A percentile compares a stretch with the other conserved stretches of the same genome.
Evolutionary conservation across 1,140 invertebrate species (phyloP).

Genomic region (Sitophilus oryzae): DNA sequence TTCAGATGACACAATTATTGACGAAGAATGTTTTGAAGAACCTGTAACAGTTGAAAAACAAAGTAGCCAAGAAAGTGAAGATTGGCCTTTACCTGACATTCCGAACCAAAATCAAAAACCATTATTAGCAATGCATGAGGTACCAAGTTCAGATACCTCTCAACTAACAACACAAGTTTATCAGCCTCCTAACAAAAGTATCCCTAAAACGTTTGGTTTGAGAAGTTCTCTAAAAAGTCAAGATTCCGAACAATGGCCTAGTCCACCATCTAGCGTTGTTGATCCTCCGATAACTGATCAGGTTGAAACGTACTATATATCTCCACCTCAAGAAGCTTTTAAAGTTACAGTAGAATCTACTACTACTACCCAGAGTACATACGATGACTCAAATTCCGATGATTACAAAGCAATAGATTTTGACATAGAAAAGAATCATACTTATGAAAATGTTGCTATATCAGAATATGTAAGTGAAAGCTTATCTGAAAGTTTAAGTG

Average conservation of each 20-base stretch:
- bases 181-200: slow-evolving; percentile 38
- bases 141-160: slow-evolving; percentile 41
- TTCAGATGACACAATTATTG: slow-evolving; percentile 45
- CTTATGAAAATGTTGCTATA: slow-evolving; percentile 40
- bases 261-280: slow-evolving; percentile 64
- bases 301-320: slow-evolving; percentile 79
- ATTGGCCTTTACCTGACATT: slow-evolving; percentile 63
- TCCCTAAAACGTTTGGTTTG: slow-evolving; percentile 42
- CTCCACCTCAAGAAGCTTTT: slow-evolving; percentile 58
- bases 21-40: slow-evolving; percentile 41
- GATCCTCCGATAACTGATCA: slow-evolving; percentile 62
- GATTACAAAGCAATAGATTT: slow-evolving; percentile 53
- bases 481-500: slow-evolving; percentile 40
- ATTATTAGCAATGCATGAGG: slow-evolving; percentile 40
- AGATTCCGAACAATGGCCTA: slow-evolving; percentile 70
- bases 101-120: slow-evolving; percentile 41
- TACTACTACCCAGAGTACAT: slow-evolving; percentile 37
- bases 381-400: slow-evolving; percentile 45
- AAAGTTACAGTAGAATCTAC: slow-evolving; percentile 57
- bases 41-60: slow-evolving; percentile 30
- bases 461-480: slow-evolving; percentile 38
- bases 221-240: slow-evolving; percentile 47
- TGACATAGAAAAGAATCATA: slow-evolving; percentile 40
- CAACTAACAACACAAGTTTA: slow-evolving; percentile 43
- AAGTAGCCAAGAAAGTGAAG: slow-evolving; percentile 61